Percentiles rank a stretch among this genome's conserved stretches.
These are phyloP conservation scores for Resseliella maxima DNA, from an alignment of 2,888 invertebrate species.

Conservation along the genomic window DNA sequence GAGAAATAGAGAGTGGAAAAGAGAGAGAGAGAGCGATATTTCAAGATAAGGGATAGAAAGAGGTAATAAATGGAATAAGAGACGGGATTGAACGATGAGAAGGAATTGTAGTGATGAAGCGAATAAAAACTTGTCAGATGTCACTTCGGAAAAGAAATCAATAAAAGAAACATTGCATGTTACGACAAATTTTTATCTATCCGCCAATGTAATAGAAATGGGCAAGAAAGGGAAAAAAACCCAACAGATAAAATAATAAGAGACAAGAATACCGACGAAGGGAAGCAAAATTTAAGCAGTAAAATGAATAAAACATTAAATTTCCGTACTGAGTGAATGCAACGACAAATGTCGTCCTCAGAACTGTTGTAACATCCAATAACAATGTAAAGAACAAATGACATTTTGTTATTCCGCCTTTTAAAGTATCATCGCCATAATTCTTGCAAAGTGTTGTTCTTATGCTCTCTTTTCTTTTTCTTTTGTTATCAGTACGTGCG, in stretches of 20 bases:
- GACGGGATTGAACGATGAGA: background rate
- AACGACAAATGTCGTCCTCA: constrained; percentile 32
- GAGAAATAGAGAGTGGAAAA: no score
- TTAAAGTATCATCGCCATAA: constrained; percentile 46
- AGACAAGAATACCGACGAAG: background rate
- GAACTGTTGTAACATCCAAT: constrained; percentile 25
- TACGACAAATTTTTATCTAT: constrained; percentile 44
- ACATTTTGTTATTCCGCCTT: constrained; percentile 44
- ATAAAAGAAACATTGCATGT: constrained; percentile 46
- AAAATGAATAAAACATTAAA: constrained; percentile 53
- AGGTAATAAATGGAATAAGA: no score
- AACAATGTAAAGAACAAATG: constrained; percentile 51
- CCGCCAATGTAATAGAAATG: background rate
- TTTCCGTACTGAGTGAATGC: background rate
- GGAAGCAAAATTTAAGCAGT: constrained; percentile 17
- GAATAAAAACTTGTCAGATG: constrained; percentile 36
- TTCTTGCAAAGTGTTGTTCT: constrained; percentile 13
- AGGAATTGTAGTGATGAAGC: background rate
- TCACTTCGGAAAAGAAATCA: constrained; percentile 37
- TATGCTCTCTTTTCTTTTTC: background rate
- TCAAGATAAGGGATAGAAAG: background rate
- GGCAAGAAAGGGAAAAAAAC: background rate
- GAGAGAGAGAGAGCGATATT: no score
- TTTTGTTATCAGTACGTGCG: no score
- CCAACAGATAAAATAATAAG: background rate